Evolutionary conservation across 2,113 vertebrate species (phyloP).

Genomic region (Bos taurus): ARS-UCD2.0 NC_037333.1:90112501-90113000

Average conservation of each 20-base stretch:
- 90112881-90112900: background rate
- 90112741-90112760: background rate
- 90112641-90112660: background rate
- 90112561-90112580: background rate
- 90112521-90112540: background rate
- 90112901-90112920: background rate
- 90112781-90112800: background rate
- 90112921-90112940: background rate
- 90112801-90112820: background rate
- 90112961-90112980: background rate
- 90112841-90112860: background rate
- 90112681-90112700: background rate
- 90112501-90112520: background rate
- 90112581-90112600: background rate
- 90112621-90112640: background rate
- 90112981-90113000: background rate
- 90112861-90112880: background rate
- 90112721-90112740: background rate
- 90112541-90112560: background rate
- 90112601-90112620: background rate
- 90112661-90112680: background rate
- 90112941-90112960: background rate
- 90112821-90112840: background rate
- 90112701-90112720: background rate
- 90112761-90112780: background rate